Conservation (phyloP, 1,140 invertebrate species). For the Sarcophaga bullata region DNA sequence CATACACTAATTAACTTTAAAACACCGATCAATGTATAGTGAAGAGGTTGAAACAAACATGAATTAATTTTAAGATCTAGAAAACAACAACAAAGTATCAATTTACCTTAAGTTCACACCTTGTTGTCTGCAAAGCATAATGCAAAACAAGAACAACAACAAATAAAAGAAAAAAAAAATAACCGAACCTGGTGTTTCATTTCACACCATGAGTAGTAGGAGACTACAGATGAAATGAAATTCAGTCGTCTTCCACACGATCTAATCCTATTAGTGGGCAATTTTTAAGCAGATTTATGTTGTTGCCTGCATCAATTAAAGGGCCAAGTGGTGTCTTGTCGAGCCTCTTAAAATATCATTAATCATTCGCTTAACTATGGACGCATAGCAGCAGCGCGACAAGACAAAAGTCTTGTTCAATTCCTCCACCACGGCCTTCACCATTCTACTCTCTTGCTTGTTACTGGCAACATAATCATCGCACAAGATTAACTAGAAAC, state of each 20-base stretch:
- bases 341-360: constrained; percentile 40
- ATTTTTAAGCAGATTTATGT: constrained; percentile 36
- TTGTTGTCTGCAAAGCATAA: constrained; percentile 1
- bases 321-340: neutral
- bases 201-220: constrained; percentile 32
- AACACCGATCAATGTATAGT: neutral
- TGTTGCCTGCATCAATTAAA: constrained; percentile 36
- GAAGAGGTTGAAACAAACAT: neutral
- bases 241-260: constrained; percentile 10
- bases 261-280: constrained; percentile 37
- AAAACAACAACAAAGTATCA: constrained; percentile 30
- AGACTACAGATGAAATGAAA: neutral
- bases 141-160: neutral
- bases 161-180: neutral
- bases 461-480: neutral
- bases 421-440: neutral
- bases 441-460: neutral
- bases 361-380: constrained; percentile 37
- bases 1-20: constrained; percentile 32
- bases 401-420: neutral
- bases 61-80: neutral
- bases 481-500: neutral
- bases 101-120: constrained; percentile 30
- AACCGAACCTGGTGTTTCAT: constrained; percentile 23
- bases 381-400: neutral